phyloP scores from a whole-genome alignment of 64 coral and sea anemone species.

The Montipora capricornis region DNA sequence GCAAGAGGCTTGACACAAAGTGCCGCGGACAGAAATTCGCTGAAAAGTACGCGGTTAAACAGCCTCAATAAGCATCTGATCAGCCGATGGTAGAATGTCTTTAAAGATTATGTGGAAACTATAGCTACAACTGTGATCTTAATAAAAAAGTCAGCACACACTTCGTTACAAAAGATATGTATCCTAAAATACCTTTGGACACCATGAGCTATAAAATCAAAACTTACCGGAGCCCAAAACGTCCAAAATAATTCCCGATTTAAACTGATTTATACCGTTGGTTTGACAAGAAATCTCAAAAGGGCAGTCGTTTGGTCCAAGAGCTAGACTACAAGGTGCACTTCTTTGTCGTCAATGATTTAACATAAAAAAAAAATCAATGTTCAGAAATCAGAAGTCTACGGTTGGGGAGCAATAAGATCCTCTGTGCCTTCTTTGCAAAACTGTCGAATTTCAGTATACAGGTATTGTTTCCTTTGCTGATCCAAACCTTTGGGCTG shows the following conservation, averaged over 20 bases:
- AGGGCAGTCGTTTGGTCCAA: slow-evolving; percentile 2
- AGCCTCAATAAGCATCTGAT: not conserved
- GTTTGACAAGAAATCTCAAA: not conserved
- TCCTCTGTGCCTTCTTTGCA: no score
- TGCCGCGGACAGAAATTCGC: not conserved
- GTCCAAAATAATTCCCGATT: not conserved
- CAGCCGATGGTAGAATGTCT: not conserved
- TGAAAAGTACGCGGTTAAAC: not conserved
- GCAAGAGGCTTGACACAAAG: not conserved
- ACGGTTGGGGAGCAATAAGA: no score
- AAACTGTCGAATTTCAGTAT: no score
- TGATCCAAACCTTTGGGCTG: no score
- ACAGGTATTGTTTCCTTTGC: no score
- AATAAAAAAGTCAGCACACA: not conserved
- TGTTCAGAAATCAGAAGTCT: no score
- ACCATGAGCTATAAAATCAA: not conserved
- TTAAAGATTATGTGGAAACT: not conserved
- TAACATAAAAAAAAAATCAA: not conserved
- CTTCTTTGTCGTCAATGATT: not conserved
- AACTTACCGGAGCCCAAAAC: not conserved
- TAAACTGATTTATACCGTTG: not conserved
- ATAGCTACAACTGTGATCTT: not conserved
- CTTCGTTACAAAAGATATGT: not conserved
- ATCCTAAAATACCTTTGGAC: not conserved
- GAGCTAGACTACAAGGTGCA: not conserved